Base-by-base conservation (phyloP, 92 coral and sea anemone genomes). In the Meandrina meandrites region DNA sequence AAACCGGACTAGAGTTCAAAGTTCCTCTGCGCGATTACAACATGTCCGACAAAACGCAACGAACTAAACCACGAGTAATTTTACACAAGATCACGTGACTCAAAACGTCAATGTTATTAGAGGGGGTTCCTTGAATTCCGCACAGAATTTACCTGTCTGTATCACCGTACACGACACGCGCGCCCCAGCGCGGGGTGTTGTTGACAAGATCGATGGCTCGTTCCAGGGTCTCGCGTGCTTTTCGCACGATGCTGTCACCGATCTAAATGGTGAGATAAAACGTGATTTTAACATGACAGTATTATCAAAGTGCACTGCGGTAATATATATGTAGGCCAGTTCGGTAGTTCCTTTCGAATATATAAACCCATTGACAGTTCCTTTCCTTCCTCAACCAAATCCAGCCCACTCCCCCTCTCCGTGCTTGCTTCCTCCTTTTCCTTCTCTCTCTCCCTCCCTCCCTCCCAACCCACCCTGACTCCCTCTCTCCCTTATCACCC, bases 171-270 rank as follows among this genome's bases (percentile, higher is more conserved):
- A 97, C 98, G 78, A 97, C 99, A 36, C 97, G 93, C 27, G 96
- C 99, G 21, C 98, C 95, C 99, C 99, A 97, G 66, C 94, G 95
- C 35, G 92, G 81, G 62, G 98, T 97, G 73, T 80, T 93, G 96
- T 97, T 97, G 76, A 97, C 99, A 34, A 97, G 89, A 48, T 95
- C 94, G 51, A 97, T 97, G 0, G 99, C 98, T 15, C 94, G 92
- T 37, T 97, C 99, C 79, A 97, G 87, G 2, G 99, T 97, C 85
- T 97, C 99, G 13, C 99, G 93, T 14, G 99, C 99, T 80, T 97
- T 97, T 19, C 99, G 94, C 24, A 97, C 97, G 51, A 97, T 95
- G 58, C 92, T 92, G 57, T 97, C 99, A 71, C 92, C 98, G n/a
- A 96, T 94, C 98, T 96, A 47, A 60, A 75, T 54, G 37, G 53